Percentiles rank a stretch among this genome's conserved stretches.
Conservation (phyloP, 2,888 invertebrate species). For the Plagodis dolabraria region DNA sequence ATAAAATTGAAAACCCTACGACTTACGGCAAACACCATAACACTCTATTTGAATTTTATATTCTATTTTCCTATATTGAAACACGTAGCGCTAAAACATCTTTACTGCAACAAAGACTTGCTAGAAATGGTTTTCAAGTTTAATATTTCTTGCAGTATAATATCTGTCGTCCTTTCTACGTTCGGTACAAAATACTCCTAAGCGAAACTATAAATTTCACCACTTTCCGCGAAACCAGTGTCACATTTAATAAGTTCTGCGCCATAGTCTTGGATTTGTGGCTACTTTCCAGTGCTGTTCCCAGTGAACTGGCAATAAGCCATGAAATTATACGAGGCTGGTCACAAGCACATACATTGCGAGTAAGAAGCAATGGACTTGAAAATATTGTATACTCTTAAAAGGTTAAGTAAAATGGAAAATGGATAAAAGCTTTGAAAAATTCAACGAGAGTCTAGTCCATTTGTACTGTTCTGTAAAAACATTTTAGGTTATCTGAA, state of each 20-base stretch:
- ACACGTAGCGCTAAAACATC: no score
- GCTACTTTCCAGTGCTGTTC: slow-evolving; percentile 21
- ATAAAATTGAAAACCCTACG: no score
- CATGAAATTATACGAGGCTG: slow-evolving; percentile 33
- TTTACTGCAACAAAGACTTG: not conserved
- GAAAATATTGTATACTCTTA: slow-evolving; percentile 3
- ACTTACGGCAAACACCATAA: no score
- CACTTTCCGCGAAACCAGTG: slow-evolving; percentile 10
- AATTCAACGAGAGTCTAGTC: not conserved
- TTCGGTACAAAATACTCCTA: slow-evolving; percentile 12
- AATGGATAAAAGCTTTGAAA: not conserved
- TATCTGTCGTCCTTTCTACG: not conserved
- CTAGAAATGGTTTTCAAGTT: not conserved
- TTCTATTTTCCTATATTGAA: no score
- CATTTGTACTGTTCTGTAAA: not conserved
- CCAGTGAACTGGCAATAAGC: slow-evolving; percentile 33
- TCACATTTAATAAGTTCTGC: slow-evolving; percentile 22
- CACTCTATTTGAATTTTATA: no score
- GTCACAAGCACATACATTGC: slow-evolving; percentile 24
- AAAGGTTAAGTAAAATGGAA: not conserved
- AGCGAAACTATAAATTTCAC: slow-evolving; percentile 14
- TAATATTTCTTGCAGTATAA: not conserved
- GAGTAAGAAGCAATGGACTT: slow-evolving; percentile 17
- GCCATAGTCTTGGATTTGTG: slow-evolving; percentile 24
- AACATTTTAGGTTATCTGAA: no score